A percentile compares a stretch with the other conserved stretches of the same genome.
Conservation (phyloP, 2,113 vertebrate species). For the Colinus virginianus region DNA sequence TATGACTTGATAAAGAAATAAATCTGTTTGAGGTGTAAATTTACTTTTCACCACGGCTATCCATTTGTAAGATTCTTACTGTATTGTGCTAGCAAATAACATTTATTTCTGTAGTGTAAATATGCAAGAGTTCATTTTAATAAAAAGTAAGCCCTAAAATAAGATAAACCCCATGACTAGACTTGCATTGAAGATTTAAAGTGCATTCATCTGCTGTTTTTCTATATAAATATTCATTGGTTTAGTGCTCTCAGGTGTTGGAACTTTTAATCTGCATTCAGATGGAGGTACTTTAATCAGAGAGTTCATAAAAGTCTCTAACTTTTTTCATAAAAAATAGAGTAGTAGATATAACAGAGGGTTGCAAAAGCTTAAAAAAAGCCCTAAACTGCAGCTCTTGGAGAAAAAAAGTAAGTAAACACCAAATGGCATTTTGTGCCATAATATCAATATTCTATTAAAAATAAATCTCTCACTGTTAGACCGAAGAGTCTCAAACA, state of each 20-base stretch:
- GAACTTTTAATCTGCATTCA: conserved; percentile 88
- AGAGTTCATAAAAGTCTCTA: conserved; percentile 84
- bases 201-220: conserved; percentile 85
- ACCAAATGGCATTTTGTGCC: conserved; percentile 76
- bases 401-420: conserved; percentile 49
- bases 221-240: conserved; percentile 88
- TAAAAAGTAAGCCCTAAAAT: conserved; percentile 86
- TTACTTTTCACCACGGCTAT: conserved; percentile 68
- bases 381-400: conserved; percentile 51
- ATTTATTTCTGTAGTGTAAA: conserved; percentile 86
- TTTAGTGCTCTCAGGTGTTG: conserved; percentile 84
- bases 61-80: conserved; percentile 74
- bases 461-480: conserved; percentile 82
- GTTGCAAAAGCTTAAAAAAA: conserved; percentile 62
- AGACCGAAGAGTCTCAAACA: conserved; percentile 79
- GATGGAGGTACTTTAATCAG: conserved; percentile 87
- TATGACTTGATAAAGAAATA: conserved; percentile 58
- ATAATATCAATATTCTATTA: conserved; percentile 84
- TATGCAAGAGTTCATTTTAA: conserved; percentile 88
- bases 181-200: conserved; percentile 87
- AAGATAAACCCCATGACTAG: conserved; percentile 88
- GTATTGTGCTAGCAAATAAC: conserved; percentile 83
- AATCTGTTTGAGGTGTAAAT: conserved; percentile 62
- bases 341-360: conserved; percentile 71
- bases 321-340: conserved; percentile 71